Evolutionary conservation across 2,797 vertebrate genomes (phyloP).

Genomic region (Siniperca scherzeri): DNA sequence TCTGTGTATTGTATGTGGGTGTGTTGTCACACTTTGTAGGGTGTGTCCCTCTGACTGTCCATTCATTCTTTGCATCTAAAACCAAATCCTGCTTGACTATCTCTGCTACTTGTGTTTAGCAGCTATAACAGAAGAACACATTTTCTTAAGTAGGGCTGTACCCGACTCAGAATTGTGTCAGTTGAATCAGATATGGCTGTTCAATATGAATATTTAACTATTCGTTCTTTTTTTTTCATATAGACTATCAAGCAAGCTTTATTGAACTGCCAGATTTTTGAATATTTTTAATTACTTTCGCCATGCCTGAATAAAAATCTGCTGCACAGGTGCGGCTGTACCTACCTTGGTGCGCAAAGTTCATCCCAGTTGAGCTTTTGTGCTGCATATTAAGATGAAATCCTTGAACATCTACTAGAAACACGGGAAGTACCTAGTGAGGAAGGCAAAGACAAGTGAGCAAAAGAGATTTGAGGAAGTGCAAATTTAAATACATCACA

Average conservation of each 20-base stretch:
- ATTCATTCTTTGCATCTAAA: constrained; percentile 34
- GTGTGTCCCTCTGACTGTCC: constrained; percentile 18
- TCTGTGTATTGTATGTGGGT: background rate
- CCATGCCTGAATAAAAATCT: constrained; percentile 22
- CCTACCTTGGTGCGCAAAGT: constrained; percentile 34
- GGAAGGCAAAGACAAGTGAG: background rate
- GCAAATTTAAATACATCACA: background rate
- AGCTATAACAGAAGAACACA: background rate
- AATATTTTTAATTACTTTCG: constrained; percentile 10
- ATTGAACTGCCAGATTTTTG: too few species aligned
- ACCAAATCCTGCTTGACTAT: background rate
- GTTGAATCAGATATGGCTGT: too few species aligned
- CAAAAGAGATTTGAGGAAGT: constrained; percentile 1
- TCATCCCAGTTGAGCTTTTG: constrained; percentile 48
- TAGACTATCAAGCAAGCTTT: too few species aligned
- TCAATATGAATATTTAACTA: too few species aligned
- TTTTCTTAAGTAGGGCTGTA: too few species aligned
- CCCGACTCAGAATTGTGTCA: too few species aligned
- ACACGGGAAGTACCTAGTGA: background rate
- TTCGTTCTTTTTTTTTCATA: too few species aligned
- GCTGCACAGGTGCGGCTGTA: constrained; percentile 37
- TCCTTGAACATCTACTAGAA: background rate
- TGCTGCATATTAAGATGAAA: constrained; percentile 31
- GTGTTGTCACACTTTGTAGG: constrained; percentile 19
- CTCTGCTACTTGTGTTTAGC: background rate